Evolutionary conservation across 2,888 invertebrate genomes (phyloP).

Genomic region (Crepidodera aurea): DNA sequence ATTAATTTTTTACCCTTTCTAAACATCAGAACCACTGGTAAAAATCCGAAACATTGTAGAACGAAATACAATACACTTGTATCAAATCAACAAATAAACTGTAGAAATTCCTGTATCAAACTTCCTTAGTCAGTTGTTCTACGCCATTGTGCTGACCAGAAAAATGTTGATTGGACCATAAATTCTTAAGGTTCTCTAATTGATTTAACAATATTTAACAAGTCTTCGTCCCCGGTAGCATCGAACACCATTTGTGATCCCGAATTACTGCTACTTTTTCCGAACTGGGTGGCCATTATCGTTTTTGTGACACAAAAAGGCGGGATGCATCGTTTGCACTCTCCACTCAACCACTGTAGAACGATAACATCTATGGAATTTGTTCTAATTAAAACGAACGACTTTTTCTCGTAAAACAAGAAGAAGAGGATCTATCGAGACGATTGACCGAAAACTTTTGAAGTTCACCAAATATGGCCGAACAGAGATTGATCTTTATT

Average conservation of each 20-base stretch:
- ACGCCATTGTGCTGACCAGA: conserved; percentile 37
- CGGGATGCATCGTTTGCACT: conserved; percentile 38
- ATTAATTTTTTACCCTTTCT: too few species aligned
- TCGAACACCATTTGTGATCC: conserved; percentile 41
- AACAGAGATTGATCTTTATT: too few species aligned
- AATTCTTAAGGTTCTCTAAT: conserved; percentile 49
- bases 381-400: conserved; percentile 41
- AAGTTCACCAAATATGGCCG: too few species aligned
- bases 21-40: too few species aligned
- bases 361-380: conserved; percentile 34
- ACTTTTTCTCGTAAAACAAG: conserved; percentile 12
- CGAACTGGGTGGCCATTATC: conserved; percentile 50
- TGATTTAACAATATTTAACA: conserved; percentile 52
- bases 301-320: conserved; percentile 48
- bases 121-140: too few species aligned
- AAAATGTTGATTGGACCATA: conserved; percentile 57
- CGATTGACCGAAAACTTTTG: neutral
- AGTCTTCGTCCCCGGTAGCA: conserved; percentile 43
- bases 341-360: conserved; percentile 21
- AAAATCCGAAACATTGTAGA: too few species aligned
- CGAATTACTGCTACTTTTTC: conserved; percentile 44
- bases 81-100: too few species aligned
- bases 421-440: neutral
- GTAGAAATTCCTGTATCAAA: too few species aligned
- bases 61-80: too few species aligned